A percentile compares a stretch with the other conserved stretches of the same genome.
phyloP scores from a whole-genome alignment of 2,888 invertebrate species.

The Scaptomyza cyrtandrae region DNA sequence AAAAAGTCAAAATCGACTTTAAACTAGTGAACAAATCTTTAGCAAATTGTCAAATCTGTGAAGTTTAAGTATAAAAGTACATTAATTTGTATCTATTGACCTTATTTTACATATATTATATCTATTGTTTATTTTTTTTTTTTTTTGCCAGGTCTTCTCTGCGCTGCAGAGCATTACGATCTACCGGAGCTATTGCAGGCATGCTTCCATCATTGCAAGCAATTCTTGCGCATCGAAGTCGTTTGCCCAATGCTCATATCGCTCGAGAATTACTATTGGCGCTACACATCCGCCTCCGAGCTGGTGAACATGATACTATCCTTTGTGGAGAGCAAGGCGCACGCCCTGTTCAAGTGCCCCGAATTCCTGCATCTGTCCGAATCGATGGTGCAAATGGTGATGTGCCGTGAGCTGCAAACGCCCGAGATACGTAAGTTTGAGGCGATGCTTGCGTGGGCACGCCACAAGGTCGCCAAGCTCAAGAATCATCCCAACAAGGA shows the following conservation, averaged over 20 bases:
- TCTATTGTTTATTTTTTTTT: not conserved
- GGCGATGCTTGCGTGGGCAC: conserved; percentile 96
- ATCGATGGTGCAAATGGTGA: conserved; percentile 97
- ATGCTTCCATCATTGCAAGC: conserved; percentile 97
- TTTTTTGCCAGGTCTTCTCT: conserved; percentile 87
- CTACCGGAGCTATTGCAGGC: conserved; percentile 96
- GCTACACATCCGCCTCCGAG: conserved; percentile 96
- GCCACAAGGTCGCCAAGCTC: conserved; percentile 89
- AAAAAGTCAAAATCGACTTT: too few relatives aligned
- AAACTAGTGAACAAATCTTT: too few relatives aligned
- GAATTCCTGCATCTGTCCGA: conserved; percentile 95
- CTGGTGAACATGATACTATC: conserved; percentile 97
- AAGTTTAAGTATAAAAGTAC: too few relatives aligned
- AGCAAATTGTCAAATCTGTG: too few relatives aligned
- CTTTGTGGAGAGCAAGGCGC: conserved; percentile 94
- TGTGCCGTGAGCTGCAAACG: conserved; percentile 95
- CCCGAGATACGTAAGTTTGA: conserved; percentile 96
- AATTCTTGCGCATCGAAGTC: conserved; percentile 95
- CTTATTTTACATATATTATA: too few relatives aligned
- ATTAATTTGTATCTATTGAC: not conserved
- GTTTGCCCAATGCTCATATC: conserved; percentile 96
- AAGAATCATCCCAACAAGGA: conserved; percentile 92
- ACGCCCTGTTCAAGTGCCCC: conserved; percentile 92
- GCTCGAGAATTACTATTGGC: conserved; percentile 97
- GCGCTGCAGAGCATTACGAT: conserved; percentile 97